Conservation (phyloP, 2,113 vertebrate genomes). For the Myrmophylax atrothorax region DNA sequence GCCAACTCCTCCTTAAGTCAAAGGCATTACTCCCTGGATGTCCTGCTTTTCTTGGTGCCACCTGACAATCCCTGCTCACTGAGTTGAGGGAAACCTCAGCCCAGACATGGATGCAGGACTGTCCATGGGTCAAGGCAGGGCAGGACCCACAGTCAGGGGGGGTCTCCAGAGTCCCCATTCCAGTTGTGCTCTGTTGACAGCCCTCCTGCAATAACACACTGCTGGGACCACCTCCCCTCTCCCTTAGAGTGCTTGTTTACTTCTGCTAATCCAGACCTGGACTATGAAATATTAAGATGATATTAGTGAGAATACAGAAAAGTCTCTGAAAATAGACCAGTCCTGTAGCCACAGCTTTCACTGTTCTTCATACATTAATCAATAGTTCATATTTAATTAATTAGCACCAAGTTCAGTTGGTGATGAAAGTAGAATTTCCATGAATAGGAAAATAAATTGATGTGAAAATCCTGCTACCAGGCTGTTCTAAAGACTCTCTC, state of each 20-base stretch:
- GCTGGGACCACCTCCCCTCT: not conserved
- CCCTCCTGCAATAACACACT: not conserved
- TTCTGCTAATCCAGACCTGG: not conserved
- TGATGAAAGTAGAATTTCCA: slow-evolving; percentile 62
- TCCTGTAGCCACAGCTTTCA: slow-evolving; percentile 18
- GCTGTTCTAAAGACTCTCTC: slow-evolving; percentile 4
- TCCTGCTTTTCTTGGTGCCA: not conserved
- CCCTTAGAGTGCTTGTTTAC: not conserved
- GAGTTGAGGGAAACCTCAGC: accelerated
- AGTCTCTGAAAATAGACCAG: slow-evolving; percentile 49
- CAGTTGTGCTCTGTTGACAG: not conserved
- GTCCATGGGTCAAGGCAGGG: not conserved
- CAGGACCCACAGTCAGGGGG: not conserved
- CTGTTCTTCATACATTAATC: slow-evolving; percentile 60
- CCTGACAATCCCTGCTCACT: not conserved
- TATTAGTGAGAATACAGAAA: slow-evolving; percentile 37
- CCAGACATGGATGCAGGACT: accelerated
- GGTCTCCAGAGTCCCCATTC: not conserved
- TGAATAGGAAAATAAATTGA: slow-evolving; percentile 38
- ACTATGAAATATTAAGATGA: slow-evolving; percentile 20
- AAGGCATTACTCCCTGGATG: not conserved
- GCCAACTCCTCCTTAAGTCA: not conserved
- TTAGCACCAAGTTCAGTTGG: slow-evolving; percentile 48
- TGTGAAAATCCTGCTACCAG: slow-evolving; percentile 36
- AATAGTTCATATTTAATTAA: slow-evolving; percentile 69